Percentiles rank a stretch among this genome's conserved stretches.
Conservation (phyloP, 1,140 invertebrate species). For the Drosophila melanogaster region Release_6_plus_ISO1_MT NT_033777.3:28719001-28719500, state of each 20-base stretch:
- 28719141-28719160: neutral
- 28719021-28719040: constrained; percentile 57
- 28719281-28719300: neutral
- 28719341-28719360: constrained; percentile 42
- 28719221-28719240: neutral
- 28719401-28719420: constrained; percentile 1
- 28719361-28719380: constrained; percentile 1
- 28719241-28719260: neutral
- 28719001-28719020: constrained; percentile 75
- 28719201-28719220: neutral
- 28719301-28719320: constrained; percentile 24
- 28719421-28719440: constrained; percentile 45
- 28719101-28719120: constrained; percentile 55
- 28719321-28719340: constrained; percentile 80
- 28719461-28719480: constrained; percentile 70
- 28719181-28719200: too few species aligned
- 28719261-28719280: neutral
- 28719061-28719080: constrained; percentile 58
- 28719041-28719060: constrained; percentile 59
- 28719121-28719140: neutral
- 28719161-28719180: neutral
- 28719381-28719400: neutral
- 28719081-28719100: constrained; percentile 63
- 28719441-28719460: constrained; percentile 74
- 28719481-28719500: constrained; percentile 45